Base-by-base conservation (phyloP, 2,888 invertebrate species). In the Scrobipalpa costella region DNA sequence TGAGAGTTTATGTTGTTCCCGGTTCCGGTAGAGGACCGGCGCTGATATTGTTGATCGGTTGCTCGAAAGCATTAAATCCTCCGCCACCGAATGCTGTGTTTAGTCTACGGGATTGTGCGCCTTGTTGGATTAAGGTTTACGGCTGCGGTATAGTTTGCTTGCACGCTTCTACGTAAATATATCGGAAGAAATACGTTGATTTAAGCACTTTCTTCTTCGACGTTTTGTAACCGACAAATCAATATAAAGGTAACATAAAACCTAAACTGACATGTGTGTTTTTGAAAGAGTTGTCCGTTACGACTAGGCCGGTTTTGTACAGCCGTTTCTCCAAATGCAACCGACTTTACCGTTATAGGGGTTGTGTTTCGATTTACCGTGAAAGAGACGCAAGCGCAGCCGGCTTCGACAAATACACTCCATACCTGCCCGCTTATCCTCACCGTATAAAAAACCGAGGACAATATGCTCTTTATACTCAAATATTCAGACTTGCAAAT, bases 91-190 rank as follows among this genome's bases (percentile, higher is more conserved):
- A 70, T 69, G 67, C 77, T 86, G 87, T 86, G 87, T 88, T 88
- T 85, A 87, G 86, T 87, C 84, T 88, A 77, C 80, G 68, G 66
- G 34, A 68, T 73, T 75, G 69, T 75, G 76, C 82, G 78, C 81
- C 79, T 80, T 78, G 76, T 71, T 71, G 73, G 78, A 77, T 81
- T 78, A 69, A 68, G 79, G 77, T 83, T 80, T 78, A 77, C 74
- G 77, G 75, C 73, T 76, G 75, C 68, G 70, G 73, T 71, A 71
- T 73, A 75, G 74, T 82, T 78, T 83, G 79, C 84, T 86, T 81
- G 79, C 72, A 66, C 68, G 72, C 70, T 78, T 80, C 81, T 83
- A 81, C 77, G 77, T 75, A 75, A 77, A 75, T 74, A 69, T 67
- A 71, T 72, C 68, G 61, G 64, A 64, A 64, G 63, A 69, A 73